Evolutionary conservation across 2,113 vertebrate species (phyloP).

Genomic region (Dicaeum eximium): DNA sequence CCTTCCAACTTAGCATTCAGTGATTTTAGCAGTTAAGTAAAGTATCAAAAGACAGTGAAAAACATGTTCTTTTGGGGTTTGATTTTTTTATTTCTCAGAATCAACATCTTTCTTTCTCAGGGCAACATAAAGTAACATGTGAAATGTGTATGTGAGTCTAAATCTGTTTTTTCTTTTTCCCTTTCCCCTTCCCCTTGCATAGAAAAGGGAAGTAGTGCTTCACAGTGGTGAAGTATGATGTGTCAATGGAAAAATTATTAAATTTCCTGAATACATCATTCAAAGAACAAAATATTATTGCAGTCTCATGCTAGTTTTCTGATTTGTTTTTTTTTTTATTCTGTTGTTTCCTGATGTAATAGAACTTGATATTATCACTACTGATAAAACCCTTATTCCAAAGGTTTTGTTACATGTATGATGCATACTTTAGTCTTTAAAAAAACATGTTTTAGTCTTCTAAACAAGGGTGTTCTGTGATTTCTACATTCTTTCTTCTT

Average conservation of each 20-base stretch:
- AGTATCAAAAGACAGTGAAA: neutral
- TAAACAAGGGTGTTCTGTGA: neutral
- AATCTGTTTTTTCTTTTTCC: neutral
- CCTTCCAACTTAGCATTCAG: neutral
- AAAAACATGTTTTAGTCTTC: neutral
- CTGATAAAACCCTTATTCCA: neutral
- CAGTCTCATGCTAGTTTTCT: neutral
- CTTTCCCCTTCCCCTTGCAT: neutral
- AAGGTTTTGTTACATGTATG: neutral
- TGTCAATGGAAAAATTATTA: neutral
- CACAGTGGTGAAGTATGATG: neutral
- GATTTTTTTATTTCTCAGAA: neutral
- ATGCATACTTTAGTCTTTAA: neutral
- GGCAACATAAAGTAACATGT: neutral
- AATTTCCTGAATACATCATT: neutral
- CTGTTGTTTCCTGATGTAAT: neutral
- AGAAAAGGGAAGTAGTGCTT: conserved; percentile 23
- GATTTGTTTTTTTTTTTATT: neutral
- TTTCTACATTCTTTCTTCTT: neutral
- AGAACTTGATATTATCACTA: neutral
- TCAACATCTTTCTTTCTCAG: neutral
- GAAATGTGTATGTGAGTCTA: neutral
- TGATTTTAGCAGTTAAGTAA: neutral
- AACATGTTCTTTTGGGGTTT: neutral
- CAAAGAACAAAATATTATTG: neutral